Evolutionary conservation across 2,888 invertebrate genomes (phyloP).

Genomic region (Sesia apiformis): DNA sequence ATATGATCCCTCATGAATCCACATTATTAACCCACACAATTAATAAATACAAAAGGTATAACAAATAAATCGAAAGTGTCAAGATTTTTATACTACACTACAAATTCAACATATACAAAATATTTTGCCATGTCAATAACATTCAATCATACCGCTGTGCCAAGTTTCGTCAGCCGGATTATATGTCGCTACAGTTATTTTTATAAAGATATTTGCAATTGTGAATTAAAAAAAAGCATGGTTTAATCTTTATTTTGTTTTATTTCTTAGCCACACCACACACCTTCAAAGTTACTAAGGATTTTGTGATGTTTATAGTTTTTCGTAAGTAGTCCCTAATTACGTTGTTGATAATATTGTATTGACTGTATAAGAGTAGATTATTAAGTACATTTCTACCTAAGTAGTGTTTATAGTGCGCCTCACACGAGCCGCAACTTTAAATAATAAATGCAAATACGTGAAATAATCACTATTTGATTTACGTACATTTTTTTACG

Average conservation of each 20-base stretch:
- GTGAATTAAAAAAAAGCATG: slow-evolving; percentile 17
- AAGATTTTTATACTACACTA: too few species aligned
- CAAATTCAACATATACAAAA: too few species aligned
- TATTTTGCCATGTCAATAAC: too few species aligned
- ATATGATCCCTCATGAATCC: too few species aligned
- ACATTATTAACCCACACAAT: too few species aligned
- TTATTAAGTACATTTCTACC: slow-evolving; percentile 55
- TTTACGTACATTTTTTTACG: too few species aligned
- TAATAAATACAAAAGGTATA: too few species aligned
- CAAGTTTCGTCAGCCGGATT: too few species aligned
- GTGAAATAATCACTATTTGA: slow-evolving; percentile 13
- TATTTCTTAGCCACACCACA: slow-evolving; percentile 35
- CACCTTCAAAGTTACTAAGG: slow-evolving; percentile 21
- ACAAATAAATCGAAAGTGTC: too few species aligned
- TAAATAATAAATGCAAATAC: slow-evolving; percentile 17
- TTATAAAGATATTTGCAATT: slow-evolving; percentile 24
- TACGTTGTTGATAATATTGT: slow-evolving; percentile 59
- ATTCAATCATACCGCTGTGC: too few species aligned
- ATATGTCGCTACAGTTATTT: not conserved
- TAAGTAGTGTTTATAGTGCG: slow-evolving; percentile 55
- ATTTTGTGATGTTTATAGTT: slow-evolving; percentile 63
- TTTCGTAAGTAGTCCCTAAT: slow-evolving; percentile 55
- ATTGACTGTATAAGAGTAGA: slow-evolving; percentile 50
- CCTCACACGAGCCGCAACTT: slow-evolving; percentile 47
- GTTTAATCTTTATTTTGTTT: slow-evolving; percentile 5